Evolutionary conservation across 1,140 invertebrate species (phyloP).

Genomic region (Rhizoglyphus robini): DNA sequence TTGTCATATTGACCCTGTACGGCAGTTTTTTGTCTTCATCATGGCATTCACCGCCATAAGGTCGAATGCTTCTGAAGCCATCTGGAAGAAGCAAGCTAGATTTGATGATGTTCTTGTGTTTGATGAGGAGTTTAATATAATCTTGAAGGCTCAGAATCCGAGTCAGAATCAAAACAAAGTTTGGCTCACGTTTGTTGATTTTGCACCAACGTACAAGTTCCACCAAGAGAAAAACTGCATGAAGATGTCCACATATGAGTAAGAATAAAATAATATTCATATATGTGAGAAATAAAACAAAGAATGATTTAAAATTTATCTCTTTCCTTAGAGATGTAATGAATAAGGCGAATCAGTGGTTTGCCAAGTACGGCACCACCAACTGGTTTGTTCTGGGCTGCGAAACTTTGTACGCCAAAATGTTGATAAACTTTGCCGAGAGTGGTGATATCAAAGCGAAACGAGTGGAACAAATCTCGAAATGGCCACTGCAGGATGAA

Average conservation of each 20-base stretch:
- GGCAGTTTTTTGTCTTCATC: too few relatives aligned
- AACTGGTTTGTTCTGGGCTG: background rate
- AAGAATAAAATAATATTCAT: background rate
- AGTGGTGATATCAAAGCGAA: background rate
- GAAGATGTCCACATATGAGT: background rate
- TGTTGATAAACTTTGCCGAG: background rate
- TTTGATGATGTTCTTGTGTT: slow-evolving; percentile 10
- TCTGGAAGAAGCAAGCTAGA: background rate
- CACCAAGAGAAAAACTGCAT: background rate
- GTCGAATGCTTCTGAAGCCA: background rate
- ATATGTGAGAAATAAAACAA: too few relatives aligned
- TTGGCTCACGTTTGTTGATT: slow-evolving; percentile 11
- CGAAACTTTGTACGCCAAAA: slow-evolving; percentile 15
- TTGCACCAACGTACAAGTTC: background rate
- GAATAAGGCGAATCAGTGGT: background rate
- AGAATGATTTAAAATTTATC: too few relatives aligned
- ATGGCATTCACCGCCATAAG: background rate
- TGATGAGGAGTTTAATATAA: background rate
- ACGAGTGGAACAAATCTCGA: background rate
- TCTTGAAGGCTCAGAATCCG: background rate
- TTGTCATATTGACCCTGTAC: too few relatives aligned
- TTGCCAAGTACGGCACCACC: background rate
- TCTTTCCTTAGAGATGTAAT: background rate
- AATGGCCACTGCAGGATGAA: slow-evolving; percentile 9
- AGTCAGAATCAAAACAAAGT: background rate